These are phyloP conservation scores for Steinernema carpocapsae DNA, from an alignment of 2,888 invertebrate genomes.

Conservation along the genomic window DNA sequence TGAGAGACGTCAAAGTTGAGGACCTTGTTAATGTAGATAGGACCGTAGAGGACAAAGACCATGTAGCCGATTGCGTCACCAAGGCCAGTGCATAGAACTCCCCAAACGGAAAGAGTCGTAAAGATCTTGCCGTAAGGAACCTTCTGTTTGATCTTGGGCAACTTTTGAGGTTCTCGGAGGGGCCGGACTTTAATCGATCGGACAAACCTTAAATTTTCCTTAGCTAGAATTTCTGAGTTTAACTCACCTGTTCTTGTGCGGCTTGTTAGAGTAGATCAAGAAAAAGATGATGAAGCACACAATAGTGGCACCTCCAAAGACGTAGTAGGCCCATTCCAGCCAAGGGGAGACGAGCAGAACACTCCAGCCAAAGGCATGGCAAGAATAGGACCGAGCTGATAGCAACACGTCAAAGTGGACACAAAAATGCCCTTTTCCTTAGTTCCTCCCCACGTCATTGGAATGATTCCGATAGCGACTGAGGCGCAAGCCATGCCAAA, in stretches of 20 bases:
- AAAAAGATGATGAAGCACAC: constrained; percentile 10
- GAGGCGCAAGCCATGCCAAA: constrained; percentile 28
- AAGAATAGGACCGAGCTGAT: constrained; percentile 26
- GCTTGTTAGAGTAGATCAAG: constrained; percentile 30
- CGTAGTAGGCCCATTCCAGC: constrained; percentile 18
- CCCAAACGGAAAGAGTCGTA: constrained; percentile 35
- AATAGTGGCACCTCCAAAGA: constrained; percentile 11
- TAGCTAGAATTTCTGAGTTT: neutral
- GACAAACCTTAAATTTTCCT: constrained; percentile 5
- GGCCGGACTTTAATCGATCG: constrained; percentile 17
- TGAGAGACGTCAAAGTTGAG: constrained; percentile 24
- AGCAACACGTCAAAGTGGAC: constrained; percentile 14
- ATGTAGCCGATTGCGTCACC: constrained; percentile 28
- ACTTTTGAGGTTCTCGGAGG: constrained; percentile 16
- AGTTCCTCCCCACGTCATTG: constrained; percentile 9
- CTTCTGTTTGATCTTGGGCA: constrained; percentile 17
- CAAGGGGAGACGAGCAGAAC: constrained; percentile 20
- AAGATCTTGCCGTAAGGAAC: constrained; percentile 48
- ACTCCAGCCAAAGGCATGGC: constrained; percentile 31
- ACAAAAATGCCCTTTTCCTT: constrained; percentile 21
- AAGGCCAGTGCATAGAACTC: constrained; percentile 20
- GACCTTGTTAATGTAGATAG: constrained; percentile 16
- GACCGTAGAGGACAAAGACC: constrained; percentile 32
- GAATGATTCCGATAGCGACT: constrained; percentile 21
- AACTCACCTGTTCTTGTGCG: constrained; percentile 24